A percentile compares a stretch with the other conserved stretches of the same genome.
These are phyloP conservation scores for Peromyscus leucopus DNA, from an alignment of 2,113 vertebrate genomes.

Conservation along the genomic window DNA sequence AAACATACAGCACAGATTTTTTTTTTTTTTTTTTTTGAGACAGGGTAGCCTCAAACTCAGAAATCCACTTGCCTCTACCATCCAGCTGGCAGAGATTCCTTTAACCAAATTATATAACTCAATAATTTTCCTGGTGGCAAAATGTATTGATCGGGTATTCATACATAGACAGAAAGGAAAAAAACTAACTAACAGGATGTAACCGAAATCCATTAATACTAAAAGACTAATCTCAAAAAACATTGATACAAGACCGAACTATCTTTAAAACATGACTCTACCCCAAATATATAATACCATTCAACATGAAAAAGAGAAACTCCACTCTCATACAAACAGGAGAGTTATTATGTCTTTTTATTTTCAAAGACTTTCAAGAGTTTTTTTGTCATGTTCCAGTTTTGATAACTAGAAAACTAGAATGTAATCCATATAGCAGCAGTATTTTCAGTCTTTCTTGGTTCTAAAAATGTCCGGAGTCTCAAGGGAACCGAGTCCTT, in stretches of 20 bases:
- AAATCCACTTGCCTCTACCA: neutral
- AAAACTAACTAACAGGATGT: conserved; percentile 21
- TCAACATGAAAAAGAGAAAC: neutral
- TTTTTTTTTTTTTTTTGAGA: neutral
- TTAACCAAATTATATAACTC: conserved; percentile 57
- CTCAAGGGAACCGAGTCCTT: conserved; percentile 21
- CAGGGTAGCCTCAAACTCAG: neutral
- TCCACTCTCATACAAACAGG: neutral
- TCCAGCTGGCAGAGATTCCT: neutral
- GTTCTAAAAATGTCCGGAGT: conserved; percentile 37
- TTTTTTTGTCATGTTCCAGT: neutral
- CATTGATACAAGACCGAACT: neutral
- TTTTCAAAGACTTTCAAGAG: conserved; percentile 56
- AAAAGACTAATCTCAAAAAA: conserved; percentile 57
- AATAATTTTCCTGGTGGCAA: conserved; percentile 43
- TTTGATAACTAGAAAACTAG: conserved; percentile 59
- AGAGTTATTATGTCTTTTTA: neutral
- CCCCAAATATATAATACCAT: neutral
- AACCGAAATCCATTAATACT: conserved; percentile 17
- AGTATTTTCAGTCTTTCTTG: conserved; percentile 17
- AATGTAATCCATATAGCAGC: neutral
- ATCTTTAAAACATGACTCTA: conserved; percentile 50
- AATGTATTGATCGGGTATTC: neutral
- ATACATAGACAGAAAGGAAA: conserved; percentile 14
- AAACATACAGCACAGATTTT: neutral